These are phyloP conservation scores for Chironex yamaguchii DNA, from an alignment of 30 jellyfish, hydroid and myxozoan genomes.

Conservation along the genomic window DNA sequence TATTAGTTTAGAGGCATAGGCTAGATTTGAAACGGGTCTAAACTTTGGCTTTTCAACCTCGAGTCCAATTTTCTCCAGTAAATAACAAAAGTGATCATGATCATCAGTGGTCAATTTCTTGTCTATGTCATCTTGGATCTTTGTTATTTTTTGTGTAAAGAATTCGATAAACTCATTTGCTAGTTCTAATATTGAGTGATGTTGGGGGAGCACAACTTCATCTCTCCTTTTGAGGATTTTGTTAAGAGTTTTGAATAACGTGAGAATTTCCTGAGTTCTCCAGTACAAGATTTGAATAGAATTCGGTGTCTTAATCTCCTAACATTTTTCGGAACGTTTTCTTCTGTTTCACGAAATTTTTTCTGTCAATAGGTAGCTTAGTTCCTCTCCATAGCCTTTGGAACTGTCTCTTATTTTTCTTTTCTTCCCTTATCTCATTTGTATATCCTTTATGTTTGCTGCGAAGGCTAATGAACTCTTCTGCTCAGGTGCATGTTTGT, in stretches of 20 bases:
- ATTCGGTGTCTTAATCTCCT: slow-evolving; percentile 44
- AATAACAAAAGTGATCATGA: slow-evolving; percentile 33
- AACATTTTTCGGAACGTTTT: slow-evolving; percentile 42
- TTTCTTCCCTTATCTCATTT: slow-evolving; percentile 58
- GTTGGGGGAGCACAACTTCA: slow-evolving; percentile 66
- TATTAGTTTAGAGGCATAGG: slow-evolving; percentile 59
- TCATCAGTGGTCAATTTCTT: slow-evolving; percentile 57
- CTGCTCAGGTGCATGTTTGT: slow-evolving; percentile 74
- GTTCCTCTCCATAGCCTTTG: slow-evolving; percentile 72
- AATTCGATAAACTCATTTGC: slow-evolving; percentile 64
- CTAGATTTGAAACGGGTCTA: slow-evolving; percentile 75
- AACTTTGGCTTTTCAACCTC: slow-evolving; percentile 64
- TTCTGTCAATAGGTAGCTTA: slow-evolving; percentile 62
- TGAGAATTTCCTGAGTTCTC: slow-evolving; percentile 60
- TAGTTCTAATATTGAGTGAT: slow-evolving; percentile 50
- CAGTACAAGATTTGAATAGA: slow-evolving; percentile 55
- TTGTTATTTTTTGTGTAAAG: slow-evolving; percentile 62
- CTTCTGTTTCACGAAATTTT: slow-evolving; percentile 61
- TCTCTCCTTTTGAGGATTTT: slow-evolving; percentile 59
- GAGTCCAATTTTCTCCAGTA: slow-evolving; percentile 64
- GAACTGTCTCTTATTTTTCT: slow-evolving; percentile 51
- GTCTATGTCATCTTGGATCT: slow-evolving; percentile 55
- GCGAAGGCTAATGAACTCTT: slow-evolving; percentile 34
- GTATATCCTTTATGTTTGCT: slow-evolving; percentile 62
- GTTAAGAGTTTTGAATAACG: slow-evolving; percentile 29